phyloP scores from a whole-genome alignment of 2,113 vertebrate genomes.

The rat (Rattus norvegicus) region GRCr8 NC_086021.1:168821001-168821500 shows the following conservation, averaged over 20 bases:
- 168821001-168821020: conserved; percentile 4
- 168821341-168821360: neutral
- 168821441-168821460: neutral
- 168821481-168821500: neutral
- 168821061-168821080: neutral
- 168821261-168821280: neutral
- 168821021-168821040: neutral
- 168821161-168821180: neutral
- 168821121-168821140: neutral
- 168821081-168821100: neutral
- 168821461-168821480: neutral
- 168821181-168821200: neutral
- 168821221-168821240: neutral
- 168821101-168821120: neutral
- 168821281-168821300: neutral
- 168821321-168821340: neutral
- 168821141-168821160: neutral
- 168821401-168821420: neutral
- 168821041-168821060: neutral
- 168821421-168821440: neutral
- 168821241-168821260: neutral
- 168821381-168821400: neutral
- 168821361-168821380: neutral
- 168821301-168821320: neutral
- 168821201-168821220: neutral